Base-by-base conservation (phyloP, 1,140 invertebrate species). In the Daktulosphaira vitifoliae region DNA sequence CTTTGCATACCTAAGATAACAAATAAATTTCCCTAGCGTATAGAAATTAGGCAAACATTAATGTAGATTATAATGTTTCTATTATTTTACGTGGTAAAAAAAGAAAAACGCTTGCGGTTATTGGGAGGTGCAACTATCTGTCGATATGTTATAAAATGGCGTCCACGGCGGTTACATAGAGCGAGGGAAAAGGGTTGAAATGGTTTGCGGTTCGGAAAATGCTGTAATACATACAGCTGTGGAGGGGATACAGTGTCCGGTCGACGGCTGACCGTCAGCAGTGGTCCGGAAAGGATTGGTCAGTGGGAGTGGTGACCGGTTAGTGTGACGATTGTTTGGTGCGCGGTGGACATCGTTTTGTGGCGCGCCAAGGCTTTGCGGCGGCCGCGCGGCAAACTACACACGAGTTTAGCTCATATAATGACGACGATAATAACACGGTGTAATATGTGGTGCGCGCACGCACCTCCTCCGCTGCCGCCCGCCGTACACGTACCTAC, bases 251-350 rank as follows among this genome's bases (percentile, higher is more conserved):
- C 44, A 16, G 16, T 3, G 2, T 23, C 4, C 2, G 39, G 39
- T n/a, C 8, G 42, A 39, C 54, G 44, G 54, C 25, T 39, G 16
- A 29, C 42, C 38, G 56, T 62, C 56, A 46, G 39, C 18, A 11
- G 5, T 11, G n/a, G 56, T 33, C 5, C 56, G 22, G 56, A 48
- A 62, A 62, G 56, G 56, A 62, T 62, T 48, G 56, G 56, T 62
- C 56, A 62, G 56, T 62, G 56, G 56, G 56, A 62, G 56, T 62
- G 56, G 56, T 62, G 56, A 59, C 54, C 54, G 54, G 54, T 59
- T 59, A 38, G 23, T 39, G 56, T 48, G 42, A 33, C 56, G 56
- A 62, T 62, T 33, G 11, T 33, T 33, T 5, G n/a, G n/a, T n/a
- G n/a, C 29, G 29, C 29, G 29, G 29, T 11, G 29, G 29, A 11